Conservation (phyloP, 2,888 invertebrate genomes). For the Ormyrus labotus region DNA sequence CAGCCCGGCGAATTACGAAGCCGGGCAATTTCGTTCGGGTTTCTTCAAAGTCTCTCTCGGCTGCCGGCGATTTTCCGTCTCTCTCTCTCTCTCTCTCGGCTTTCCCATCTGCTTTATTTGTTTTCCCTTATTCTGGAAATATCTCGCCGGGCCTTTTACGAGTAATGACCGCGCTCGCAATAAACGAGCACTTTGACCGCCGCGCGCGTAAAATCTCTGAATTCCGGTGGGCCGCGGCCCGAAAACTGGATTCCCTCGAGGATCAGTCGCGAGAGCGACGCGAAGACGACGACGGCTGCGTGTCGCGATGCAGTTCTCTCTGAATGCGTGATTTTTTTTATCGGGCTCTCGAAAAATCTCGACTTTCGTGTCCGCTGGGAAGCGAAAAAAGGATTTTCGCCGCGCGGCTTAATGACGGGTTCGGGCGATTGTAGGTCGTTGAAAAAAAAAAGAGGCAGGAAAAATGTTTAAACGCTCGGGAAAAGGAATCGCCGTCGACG, state of each 20-base stretch:
- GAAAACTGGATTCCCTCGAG: slow-evolving; percentile 55
- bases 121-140: not conserved
- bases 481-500: no score
- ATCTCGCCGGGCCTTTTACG: slow-evolving; percentile 51
- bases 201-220: slow-evolving; percentile 59
- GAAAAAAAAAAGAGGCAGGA: not conserved
- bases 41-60: no score
- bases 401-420: not conserved
- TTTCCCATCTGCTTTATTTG: not conserved
- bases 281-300: slow-evolving; percentile 22
- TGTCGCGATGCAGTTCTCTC: not conserved
- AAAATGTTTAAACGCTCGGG: not conserved
- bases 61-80: not conserved
- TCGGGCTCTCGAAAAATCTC: slow-evolving; percentile 20
- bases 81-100: slow-evolving; percentile 6
- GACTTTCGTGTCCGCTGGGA: not conserved
- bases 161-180: slow-evolving; percentile 53
- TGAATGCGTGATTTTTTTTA: slow-evolving; percentile 37
- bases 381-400: not conserved
- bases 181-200: slow-evolving; percentile 59
- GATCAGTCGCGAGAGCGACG: slow-evolving; percentile 47
- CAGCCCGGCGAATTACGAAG: no score
- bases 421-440: not conserved
- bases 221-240: slow-evolving; percentile 48
- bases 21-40: no score